Conservation (phyloP, 2,888 invertebrate species). For the Nezara viridula region DNA sequence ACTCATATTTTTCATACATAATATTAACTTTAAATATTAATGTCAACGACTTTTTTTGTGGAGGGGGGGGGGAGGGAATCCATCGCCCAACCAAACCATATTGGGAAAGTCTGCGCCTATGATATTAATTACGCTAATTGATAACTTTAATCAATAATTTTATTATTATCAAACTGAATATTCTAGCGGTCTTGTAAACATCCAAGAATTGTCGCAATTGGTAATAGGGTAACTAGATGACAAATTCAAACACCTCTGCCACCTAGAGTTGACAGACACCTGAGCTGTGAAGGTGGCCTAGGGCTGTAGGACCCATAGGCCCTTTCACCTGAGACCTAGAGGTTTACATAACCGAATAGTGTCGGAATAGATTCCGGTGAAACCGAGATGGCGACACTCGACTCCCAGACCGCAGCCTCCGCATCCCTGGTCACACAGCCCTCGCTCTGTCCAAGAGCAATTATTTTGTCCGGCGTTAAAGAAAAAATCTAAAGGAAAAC, state of each 20-base stretch:
- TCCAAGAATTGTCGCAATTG: background rate
- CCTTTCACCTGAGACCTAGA: slow-evolving; percentile 38
- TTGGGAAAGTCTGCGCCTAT: no score
- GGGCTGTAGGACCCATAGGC: background rate
- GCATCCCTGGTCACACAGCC: slow-evolving; percentile 17
- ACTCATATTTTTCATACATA: no score
- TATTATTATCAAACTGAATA: background rate
- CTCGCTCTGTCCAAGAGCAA: background rate
- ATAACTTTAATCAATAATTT: background rate
- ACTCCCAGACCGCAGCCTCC: slow-evolving; percentile 48
- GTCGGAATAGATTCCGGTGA: slow-evolving; percentile 48
- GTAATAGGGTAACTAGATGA: background rate
- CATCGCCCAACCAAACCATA: no score
- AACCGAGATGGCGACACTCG: slow-evolving; percentile 51
- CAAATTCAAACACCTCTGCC: background rate
- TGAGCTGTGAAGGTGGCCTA: background rate
- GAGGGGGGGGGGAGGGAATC: no score
- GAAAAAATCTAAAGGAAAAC: background rate
- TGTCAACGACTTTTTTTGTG: no score
- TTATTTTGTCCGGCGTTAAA: background rate
- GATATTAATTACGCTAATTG: background rate
- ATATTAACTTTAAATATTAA: no score
- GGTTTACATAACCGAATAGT: slow-evolving; percentile 51
- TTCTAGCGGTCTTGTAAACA: background rate
- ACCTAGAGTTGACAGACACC: background rate